phyloP scores from a whole-genome alignment of 2,797 vertebrate species.

The Perodicticus potto region DNA sequence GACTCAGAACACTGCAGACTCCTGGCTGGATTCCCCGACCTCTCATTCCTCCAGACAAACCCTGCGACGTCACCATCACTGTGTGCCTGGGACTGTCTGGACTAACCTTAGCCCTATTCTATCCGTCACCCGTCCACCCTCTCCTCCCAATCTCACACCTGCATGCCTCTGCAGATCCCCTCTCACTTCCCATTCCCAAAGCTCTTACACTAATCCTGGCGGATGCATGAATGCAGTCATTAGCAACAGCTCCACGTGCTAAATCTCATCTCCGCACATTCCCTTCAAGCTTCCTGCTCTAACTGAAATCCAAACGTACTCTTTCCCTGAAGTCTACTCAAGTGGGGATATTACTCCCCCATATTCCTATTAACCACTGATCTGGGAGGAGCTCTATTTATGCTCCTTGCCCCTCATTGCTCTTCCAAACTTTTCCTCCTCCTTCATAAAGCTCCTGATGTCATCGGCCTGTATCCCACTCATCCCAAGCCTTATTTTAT shows the following conservation, averaged over 20 bases:
- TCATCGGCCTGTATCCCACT: background rate
- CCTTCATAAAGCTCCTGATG: background rate
- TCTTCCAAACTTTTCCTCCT: background rate
- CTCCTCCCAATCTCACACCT: background rate
- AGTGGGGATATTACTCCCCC: background rate
- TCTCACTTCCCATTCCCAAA: background rate
- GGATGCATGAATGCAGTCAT: background rate
- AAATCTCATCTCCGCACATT: background rate
- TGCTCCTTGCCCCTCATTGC: background rate
- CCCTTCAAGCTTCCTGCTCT: background rate
- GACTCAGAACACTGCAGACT: background rate
- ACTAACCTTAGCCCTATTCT: background rate
- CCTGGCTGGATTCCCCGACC: background rate
- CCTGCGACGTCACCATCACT: background rate
- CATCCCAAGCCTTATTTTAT: background rate
- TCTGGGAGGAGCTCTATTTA: background rate
- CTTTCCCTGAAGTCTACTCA: background rate
- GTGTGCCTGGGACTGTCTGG: background rate
- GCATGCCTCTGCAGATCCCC: background rate
- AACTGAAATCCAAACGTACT: background rate
- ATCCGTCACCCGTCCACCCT: background rate
- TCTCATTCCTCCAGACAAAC: background rate
- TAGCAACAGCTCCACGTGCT: background rate
- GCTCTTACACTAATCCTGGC: background rate
- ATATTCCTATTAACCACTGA: background rate